Conservation (phyloP, 2,797 vertebrate genomes). For the Nannoperca australis region DNA sequence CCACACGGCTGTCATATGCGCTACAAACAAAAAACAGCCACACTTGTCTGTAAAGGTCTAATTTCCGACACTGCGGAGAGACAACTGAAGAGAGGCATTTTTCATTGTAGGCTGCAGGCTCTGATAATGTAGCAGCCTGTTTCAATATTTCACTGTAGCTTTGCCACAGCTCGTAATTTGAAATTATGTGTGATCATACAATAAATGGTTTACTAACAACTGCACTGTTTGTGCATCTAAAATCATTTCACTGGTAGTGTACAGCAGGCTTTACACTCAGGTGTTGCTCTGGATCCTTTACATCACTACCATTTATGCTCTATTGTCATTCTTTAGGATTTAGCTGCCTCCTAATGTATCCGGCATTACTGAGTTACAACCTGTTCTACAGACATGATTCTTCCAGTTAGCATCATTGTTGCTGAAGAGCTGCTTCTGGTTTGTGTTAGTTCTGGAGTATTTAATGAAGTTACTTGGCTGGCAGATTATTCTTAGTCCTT, state of each 20-base stretch:
- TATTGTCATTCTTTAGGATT: neutral
- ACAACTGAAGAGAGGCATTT: constrained; percentile 55
- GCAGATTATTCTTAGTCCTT: constrained; percentile 27
- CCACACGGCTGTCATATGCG: constrained; percentile 11
- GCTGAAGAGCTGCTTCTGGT: constrained; percentile 6
- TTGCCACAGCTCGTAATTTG: constrained; percentile 25
- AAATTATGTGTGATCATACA: constrained; percentile 21
- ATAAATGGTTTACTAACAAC: neutral
- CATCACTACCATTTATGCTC: constrained; percentile 1
- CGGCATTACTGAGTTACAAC: constrained; percentile 9
- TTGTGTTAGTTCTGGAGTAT: constrained; percentile 21
- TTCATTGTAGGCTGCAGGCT: constrained; percentile 57
- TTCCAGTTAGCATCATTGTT: constrained; percentile 16
- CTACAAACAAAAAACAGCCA: neutral
- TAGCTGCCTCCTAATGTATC: neutral
- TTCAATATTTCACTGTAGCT: constrained; percentile 32
- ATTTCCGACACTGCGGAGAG: constrained; percentile 63
- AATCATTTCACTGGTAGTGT: neutral
- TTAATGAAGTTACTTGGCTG: constrained; percentile 38
- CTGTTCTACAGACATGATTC: constrained; percentile 1
- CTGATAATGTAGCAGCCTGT: constrained; percentile 40
- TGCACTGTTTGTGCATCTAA: constrained; percentile 2
- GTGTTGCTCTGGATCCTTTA: constrained; percentile 35
- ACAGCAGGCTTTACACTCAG: constrained; percentile 18
- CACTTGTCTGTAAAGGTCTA: constrained; percentile 9